Conservation (phyloP, 2,888 invertebrate species). For the Podabrus alpinus region DNA sequence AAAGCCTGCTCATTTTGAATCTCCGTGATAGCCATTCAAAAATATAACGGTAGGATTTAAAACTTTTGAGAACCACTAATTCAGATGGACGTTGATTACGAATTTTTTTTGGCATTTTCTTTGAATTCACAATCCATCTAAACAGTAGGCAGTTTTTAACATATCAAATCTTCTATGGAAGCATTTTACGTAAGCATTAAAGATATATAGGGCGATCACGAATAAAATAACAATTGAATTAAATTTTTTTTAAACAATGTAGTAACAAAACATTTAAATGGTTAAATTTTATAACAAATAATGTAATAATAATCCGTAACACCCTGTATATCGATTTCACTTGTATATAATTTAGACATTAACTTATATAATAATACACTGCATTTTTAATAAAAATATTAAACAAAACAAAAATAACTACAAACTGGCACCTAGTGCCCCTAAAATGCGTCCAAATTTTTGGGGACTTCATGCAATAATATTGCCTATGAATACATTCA, state of each 20-base stretch:
- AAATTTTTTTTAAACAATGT: background rate
- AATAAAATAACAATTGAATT: background rate
- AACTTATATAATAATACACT: background rate
- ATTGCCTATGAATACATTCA: conserved; percentile 19
- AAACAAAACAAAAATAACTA: conserved; percentile 11
- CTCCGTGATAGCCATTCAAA: background rate
- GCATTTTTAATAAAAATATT: conserved; percentile 6
- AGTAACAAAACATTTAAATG: background rate
- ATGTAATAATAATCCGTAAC: background rate
- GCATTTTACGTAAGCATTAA: background rate
- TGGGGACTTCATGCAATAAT: conserved; percentile 7
- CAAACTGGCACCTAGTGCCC: background rate
- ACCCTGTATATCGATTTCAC: background rate
- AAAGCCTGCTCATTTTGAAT: background rate
- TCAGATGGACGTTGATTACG: background rate
- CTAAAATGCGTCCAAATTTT: background rate
- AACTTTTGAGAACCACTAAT: background rate
- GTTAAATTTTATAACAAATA: background rate
- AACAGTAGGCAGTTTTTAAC: background rate
- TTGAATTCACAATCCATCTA: background rate
- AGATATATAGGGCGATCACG: background rate
- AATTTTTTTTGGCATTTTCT: background rate
- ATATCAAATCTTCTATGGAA: background rate
- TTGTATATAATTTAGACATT: background rate
- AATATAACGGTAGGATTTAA: background rate